Evolutionary conservation across 2,113 vertebrate genomes (phyloP).

Genomic region (Tretioscincus oriximinensis): DNA sequence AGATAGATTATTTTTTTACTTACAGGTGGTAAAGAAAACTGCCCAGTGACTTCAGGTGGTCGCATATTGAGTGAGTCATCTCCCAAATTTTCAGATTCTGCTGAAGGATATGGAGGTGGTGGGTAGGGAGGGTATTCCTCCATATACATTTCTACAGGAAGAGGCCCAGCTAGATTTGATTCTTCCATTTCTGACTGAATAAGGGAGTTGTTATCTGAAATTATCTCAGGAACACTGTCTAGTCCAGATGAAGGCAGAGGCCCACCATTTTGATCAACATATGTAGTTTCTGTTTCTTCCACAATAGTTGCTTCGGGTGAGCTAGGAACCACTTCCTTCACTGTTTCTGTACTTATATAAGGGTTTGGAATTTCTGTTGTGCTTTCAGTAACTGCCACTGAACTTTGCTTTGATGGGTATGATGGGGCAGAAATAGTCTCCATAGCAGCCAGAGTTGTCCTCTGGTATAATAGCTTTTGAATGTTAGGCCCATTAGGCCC

Average conservation of each 20-base stretch:
- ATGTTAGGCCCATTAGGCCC: conserved; percentile 95
- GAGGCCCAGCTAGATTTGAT: conserved; percentile 63
- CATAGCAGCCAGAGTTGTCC: conserved; percentile 95
- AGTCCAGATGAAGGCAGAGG: conserved; percentile 71
- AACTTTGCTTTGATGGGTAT: conserved; percentile 65
- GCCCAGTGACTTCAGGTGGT: conserved; percentile 92
- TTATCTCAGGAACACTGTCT: conserved; percentile 72
- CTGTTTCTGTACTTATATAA: conserved; percentile 58
- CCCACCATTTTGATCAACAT: conserved; percentile 65
- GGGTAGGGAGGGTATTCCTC: conserved; percentile 97
- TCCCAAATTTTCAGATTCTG: conserved; percentile 83
- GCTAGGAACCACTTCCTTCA: conserved; percentile 50
- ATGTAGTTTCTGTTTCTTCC: conserved; percentile 52
- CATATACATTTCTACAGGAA: conserved; percentile 80
- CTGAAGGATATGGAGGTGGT: conserved; percentile 91
- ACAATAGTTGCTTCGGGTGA: conserved; percentile 61
- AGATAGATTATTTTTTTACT: conserved; percentile 52
- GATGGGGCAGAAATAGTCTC: conserved; percentile 81
- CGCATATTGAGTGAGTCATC: conserved; percentile 87
- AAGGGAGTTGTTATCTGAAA: conserved; percentile 52
- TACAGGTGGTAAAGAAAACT: conserved; percentile 91
- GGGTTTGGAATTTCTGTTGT: conserved; percentile 68
- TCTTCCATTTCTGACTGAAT: conserved; percentile 47
- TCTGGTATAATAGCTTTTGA: conserved; percentile 95
- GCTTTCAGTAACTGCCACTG: conserved; percentile 65